phyloP scores from a whole-genome alignment of 2,888 invertebrate species.

The Scotopteryx bipunctaria region DNA sequence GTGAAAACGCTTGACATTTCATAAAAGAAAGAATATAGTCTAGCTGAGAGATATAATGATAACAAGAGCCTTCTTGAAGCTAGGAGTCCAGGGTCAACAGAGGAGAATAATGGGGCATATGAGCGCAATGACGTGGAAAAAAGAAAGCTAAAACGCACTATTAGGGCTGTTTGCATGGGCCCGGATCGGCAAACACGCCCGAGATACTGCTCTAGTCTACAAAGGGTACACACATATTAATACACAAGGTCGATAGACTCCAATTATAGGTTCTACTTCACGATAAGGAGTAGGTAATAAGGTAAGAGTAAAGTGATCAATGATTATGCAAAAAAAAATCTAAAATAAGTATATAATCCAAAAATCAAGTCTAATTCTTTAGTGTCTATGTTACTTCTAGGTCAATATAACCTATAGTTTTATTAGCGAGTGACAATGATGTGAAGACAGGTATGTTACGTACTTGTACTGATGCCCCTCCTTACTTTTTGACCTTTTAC shows the following conservation, averaged over 20 bases:
- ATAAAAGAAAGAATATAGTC: slow-evolving; percentile 17
- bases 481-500: slow-evolving; percentile 31
- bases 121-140: slow-evolving; percentile 50
- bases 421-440: slow-evolving; percentile 4
- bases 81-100: slow-evolving; percentile 25
- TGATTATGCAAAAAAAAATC: too few relatives aligned
- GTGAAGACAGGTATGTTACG: slow-evolving; percentile 10
- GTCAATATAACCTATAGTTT: slow-evolving; percentile 3
- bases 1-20: background rate
- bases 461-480: slow-evolving; percentile 19
- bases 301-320: slow-evolving; percentile 11
- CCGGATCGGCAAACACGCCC: slow-evolving; percentile 45
- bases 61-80: slow-evolving; percentile 27
- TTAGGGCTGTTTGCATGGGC: slow-evolving; percentile 58
- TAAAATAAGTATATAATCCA: too few relatives aligned
- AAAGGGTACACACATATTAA: slow-evolving; percentile 44
- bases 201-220: slow-evolving; percentile 41
- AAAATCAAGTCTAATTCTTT: too few relatives aligned
- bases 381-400: background rate
- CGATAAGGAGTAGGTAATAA: slow-evolving; percentile 19
- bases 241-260: slow-evolving; percentile 43
- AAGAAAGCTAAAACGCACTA: slow-evolving; percentile 59
- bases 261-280: slow-evolving; percentile 37
- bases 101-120: slow-evolving; percentile 41
- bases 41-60: slow-evolving; percentile 23